These are phyloP conservation scores for Drosophila nigromelanica DNA, from an alignment of 1,140 invertebrate species.

Conservation along the genomic window DNA sequence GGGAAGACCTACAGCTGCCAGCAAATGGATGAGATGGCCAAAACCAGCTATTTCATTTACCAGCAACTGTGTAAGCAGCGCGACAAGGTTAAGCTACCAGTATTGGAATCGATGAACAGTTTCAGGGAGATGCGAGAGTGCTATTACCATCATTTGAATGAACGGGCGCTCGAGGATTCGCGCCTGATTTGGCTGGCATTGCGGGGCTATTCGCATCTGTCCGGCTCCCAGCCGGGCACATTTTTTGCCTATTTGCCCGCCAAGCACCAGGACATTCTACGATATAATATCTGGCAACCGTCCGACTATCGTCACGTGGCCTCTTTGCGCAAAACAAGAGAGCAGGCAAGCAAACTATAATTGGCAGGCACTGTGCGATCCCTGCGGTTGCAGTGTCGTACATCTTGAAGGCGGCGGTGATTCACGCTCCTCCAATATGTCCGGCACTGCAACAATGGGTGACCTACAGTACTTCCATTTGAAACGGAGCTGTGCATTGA, in stretches of 20 bases:
- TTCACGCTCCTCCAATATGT: background rate
- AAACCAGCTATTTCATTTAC: conserved; percentile 5
- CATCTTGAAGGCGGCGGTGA: background rate
- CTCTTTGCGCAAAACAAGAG: background rate
- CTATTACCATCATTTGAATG: conserved; percentile 24
- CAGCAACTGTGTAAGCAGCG: background rate
- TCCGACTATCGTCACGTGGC: conserved; percentile 14
- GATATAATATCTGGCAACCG: conserved; percentile 24
- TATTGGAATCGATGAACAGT: background rate
- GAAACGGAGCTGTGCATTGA: too few relatives aligned
- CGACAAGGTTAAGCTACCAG: background rate
- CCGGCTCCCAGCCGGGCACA: conserved; percentile 32
- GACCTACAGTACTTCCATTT: background rate
- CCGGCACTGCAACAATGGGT: conserved; percentile 1
- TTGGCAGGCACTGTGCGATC: background rate
- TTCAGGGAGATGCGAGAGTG: too few relatives aligned
- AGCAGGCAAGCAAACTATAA: background rate
- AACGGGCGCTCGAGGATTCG: conserved; percentile 34
- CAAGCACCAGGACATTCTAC: conserved; percentile 41
- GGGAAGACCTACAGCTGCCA: conserved; percentile 47
- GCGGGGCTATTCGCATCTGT: conserved; percentile 47
- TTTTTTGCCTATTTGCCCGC: conserved; percentile 76
- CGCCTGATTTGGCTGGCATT: conserved; percentile 56
- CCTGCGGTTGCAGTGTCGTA: conserved; percentile 3
- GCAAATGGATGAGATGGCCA: conserved; percentile 18